Evolutionary conservation across 2,113 vertebrate species (phyloP).

Genomic region (Hippocampus abdominalis): DNA sequence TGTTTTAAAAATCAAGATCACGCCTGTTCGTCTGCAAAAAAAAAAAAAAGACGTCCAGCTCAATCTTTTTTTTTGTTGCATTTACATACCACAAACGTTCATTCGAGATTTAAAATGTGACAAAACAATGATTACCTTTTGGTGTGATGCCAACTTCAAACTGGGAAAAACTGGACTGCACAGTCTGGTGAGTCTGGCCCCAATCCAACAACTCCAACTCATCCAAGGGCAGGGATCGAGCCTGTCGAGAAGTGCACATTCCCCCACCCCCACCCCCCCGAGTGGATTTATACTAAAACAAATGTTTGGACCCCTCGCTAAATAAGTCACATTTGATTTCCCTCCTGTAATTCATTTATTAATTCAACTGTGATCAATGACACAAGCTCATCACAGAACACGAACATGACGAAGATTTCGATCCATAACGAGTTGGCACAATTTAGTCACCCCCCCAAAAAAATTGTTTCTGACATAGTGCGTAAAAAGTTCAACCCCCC

Average conservation of each 20-base stretch:
- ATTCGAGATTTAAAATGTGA: background rate
- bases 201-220: conserved; percentile 51
- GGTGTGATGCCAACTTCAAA: conserved; percentile 4
- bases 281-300: background rate
- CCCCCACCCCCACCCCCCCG: too few species aligned
- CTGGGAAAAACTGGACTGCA: conserved; percentile 40
- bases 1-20: too few species aligned
- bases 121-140: background rate
- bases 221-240: conserved; percentile 30
- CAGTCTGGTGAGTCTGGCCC: conserved; percentile 45
- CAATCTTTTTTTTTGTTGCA: background rate
- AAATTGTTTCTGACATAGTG: conserved; percentile 50
- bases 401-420: conserved; percentile 62
- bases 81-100: background rate
- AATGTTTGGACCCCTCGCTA: background rate
- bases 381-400: conserved; percentile 62
- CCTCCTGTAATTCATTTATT: background rate
- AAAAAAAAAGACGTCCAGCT: too few species aligned
- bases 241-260: background rate
- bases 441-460: background rate
- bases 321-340: conserved; percentile 4
- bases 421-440: conserved; percentile 56
- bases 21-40: too few species aligned
- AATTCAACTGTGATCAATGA: conserved; percentile 31
- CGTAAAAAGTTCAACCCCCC: conserved; percentile 53